Conservation (phyloP, 2,888 invertebrate species). For the Rhorus exstirpatorius region DNA sequence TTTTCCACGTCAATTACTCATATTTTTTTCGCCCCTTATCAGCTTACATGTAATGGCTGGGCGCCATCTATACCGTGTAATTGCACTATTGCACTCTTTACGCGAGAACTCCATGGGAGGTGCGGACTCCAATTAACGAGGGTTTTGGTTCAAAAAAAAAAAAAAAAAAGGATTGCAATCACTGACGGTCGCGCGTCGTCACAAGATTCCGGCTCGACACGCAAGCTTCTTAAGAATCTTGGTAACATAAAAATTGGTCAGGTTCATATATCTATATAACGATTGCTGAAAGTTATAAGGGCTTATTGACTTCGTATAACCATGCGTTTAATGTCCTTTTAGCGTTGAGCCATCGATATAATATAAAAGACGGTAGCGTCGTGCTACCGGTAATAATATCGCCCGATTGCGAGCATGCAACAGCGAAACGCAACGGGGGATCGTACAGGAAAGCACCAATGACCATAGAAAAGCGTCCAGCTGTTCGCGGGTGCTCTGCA, state of each 20-base stretch:
- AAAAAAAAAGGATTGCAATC: slow-evolving; percentile 48
- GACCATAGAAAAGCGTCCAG: slow-evolving; percentile 44
- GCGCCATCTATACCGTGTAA: slow-evolving; percentile 20
- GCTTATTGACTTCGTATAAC: background rate
- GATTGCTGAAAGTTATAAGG: background rate
- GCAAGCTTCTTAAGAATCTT: slow-evolving; percentile 53
- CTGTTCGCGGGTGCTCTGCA: slow-evolving; percentile 29
- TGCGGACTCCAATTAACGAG: slow-evolving; percentile 55
- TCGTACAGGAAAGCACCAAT: slow-evolving; percentile 47
- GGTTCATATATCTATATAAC: background rate
- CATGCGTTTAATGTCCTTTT: background rate
- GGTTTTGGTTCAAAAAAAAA: slow-evolving; percentile 31
- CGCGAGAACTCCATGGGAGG: slow-evolving; percentile 23
- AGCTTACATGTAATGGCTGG: background rate
- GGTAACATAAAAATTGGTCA: slow-evolving; percentile 48
- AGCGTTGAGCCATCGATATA: background rate
- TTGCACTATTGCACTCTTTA: slow-evolving; percentile 55
- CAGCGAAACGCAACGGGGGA: slow-evolving; percentile 18
- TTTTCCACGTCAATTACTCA: slow-evolving; percentile 1
- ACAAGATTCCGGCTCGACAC: slow-evolving; percentile 60
- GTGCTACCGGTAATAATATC: slow-evolving; percentile 52
- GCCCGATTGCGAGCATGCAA: slow-evolving; percentile 20
- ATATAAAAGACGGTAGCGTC: slow-evolving; percentile 27
- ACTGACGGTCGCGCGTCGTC: slow-evolving; percentile 42
- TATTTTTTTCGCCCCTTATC: slow-evolving; percentile 20